These are phyloP conservation scores for Caenorhabditis sp. DNA, from an alignment of 2,888 invertebrate genomes.

Conservation along the genomic window DNA sequence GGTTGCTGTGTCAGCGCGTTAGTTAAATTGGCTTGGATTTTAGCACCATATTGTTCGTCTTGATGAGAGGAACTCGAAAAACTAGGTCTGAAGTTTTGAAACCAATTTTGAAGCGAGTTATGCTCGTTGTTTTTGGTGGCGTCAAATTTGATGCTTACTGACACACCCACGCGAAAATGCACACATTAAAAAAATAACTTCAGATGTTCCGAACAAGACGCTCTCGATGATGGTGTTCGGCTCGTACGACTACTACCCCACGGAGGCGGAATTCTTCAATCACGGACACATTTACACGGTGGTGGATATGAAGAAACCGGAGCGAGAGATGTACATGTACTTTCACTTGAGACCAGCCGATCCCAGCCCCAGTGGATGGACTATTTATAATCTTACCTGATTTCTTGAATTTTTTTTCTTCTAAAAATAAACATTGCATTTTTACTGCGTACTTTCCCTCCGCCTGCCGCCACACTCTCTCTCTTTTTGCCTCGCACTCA, in stretches of 20 bases:
- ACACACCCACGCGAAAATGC: too few relatives aligned
- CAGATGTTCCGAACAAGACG: neutral
- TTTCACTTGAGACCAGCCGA: neutral
- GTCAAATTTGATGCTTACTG: too few relatives aligned
- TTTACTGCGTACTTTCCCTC: neutral
- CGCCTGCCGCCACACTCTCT: neutral
- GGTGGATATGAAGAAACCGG: slow-evolving; percentile 4
- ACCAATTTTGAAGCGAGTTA: too few relatives aligned
- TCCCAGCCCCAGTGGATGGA: slow-evolving; percentile 8
- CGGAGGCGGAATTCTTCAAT: neutral
- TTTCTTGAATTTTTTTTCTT: neutral
- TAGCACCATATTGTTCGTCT: too few relatives aligned
- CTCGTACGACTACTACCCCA: neutral
- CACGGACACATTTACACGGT: neutral
- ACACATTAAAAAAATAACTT: too few relatives aligned
- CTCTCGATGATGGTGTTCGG: neutral
- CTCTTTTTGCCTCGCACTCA: neutral
- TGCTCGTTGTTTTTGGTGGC: too few relatives aligned
- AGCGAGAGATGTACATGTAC: neutral
- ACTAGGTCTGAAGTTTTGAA: too few relatives aligned
- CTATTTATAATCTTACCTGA: slow-evolving; percentile 1
- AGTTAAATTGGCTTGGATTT: neutral
- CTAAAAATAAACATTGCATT: too few relatives aligned
- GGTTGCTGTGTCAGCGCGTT: neutral
- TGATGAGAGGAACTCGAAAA: too few relatives aligned